These are phyloP conservation scores for Portunus trituberculatus DNA, from an alignment of 1,140 invertebrate species.

Conservation along the genomic window DNA sequence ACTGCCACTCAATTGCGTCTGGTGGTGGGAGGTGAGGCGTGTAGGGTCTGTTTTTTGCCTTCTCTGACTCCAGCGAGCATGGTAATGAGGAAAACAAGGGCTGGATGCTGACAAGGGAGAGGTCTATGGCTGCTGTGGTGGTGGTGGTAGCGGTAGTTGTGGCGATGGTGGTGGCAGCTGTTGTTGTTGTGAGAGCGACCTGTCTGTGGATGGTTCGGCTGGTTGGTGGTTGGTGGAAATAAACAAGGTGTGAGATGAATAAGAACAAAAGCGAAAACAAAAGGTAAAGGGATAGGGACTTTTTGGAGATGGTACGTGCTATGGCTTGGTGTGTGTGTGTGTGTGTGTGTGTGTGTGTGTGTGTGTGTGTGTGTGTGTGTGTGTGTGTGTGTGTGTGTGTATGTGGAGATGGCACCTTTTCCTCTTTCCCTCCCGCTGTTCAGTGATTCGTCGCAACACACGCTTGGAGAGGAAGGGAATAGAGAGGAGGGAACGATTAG, in stretches of 20 bases:
- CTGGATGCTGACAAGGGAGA: background rate
- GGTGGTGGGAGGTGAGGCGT: background rate
- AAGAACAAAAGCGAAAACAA: background rate
- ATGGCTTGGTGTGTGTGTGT: too few relatives aligned
- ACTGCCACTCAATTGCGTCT: background rate
- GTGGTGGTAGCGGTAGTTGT: background rate
- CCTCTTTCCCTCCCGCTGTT: too few relatives aligned
- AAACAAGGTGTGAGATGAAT: background rate
- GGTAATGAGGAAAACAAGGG: constrained; percentile 23
- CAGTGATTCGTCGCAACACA: too few relatives aligned
- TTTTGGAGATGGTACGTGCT: too few relatives aligned
- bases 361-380: too few relatives aligned
- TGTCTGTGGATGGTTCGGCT: too few relatives aligned
- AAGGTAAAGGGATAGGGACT: too few relatives aligned
- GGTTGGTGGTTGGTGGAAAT: background rate
- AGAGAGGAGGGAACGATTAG: too few relatives aligned
- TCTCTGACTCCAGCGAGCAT: background rate
- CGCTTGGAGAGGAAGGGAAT: too few relatives aligned
- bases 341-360: too few relatives aligned
- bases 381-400: too few relatives aligned
- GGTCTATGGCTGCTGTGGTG: background rate
- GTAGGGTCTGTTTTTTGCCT: background rate
- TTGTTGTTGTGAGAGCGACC: background rate
- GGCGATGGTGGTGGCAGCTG: background rate
- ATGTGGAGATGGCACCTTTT: too few relatives aligned